Percentiles rank a stretch among this genome's conserved stretches.
phyloP scores from a whole-genome alignment of 2,797 vertebrate genomes.

The Myiotriccus ornatus region DNA sequence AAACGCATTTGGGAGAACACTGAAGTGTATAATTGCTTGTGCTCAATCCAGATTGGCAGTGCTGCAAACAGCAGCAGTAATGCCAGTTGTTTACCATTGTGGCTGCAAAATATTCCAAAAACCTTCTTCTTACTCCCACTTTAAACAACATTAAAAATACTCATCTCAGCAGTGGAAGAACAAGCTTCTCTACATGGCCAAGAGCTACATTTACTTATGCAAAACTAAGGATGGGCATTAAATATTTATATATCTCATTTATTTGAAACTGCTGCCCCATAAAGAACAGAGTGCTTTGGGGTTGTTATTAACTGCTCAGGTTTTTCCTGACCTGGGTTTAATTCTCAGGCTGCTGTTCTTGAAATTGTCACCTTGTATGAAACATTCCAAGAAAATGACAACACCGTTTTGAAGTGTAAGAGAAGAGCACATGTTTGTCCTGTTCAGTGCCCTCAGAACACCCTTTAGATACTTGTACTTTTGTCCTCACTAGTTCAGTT shows the following conservation, averaged over 20 bases:
- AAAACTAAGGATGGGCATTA: neutral
- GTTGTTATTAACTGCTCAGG: neutral
- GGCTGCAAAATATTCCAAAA: neutral
- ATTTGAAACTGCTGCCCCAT: neutral
- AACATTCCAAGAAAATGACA: conserved; percentile 22
- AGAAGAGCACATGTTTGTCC: neutral
- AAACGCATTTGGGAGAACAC: neutral
- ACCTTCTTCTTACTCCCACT: neutral
- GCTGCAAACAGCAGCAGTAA: neutral
- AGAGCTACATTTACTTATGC: neutral
- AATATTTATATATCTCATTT: conserved; percentile 9
- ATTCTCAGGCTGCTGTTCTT: neutral
- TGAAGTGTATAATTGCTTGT: neutral
- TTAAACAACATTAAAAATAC: neutral
- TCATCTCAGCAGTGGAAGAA: neutral
- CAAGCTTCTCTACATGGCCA: neutral
- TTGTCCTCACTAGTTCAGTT: neutral
- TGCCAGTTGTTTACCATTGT: neutral
- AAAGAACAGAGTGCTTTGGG: neutral
- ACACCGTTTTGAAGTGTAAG: neutral
- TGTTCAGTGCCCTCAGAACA: neutral
- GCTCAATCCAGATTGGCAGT: neutral
- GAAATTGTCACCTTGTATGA: neutral
- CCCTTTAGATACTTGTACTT: neutral
- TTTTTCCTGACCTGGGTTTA: conserved; percentile 21